Evolutionary conservation across 2,888 invertebrate species (phyloP).

Genomic region (Acrobeloides nanus): DNA sequence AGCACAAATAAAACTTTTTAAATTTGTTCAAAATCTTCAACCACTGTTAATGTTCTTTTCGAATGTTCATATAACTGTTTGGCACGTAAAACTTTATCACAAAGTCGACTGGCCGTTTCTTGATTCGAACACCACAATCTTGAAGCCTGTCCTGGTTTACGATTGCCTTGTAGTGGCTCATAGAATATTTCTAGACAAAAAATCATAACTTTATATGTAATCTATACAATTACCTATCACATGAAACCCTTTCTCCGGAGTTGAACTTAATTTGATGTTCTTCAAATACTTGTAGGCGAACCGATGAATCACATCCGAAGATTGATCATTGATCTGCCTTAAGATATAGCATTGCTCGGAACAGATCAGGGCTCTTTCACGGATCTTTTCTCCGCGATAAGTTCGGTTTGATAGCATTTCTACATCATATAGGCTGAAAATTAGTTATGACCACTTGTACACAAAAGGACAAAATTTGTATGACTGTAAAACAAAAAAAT

Average conservation of each 20-base stretch:
- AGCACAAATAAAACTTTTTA: slow-evolving; percentile 2
- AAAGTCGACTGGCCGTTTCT: slow-evolving; percentile 27
- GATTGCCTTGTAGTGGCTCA: slow-evolving; percentile 2
- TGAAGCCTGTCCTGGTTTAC: not conserved
- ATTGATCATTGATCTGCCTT: slow-evolving; percentile 31
- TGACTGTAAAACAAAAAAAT: too few relatives aligned
- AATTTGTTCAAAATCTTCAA: slow-evolving; percentile 17
- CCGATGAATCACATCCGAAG: slow-evolving; percentile 34
- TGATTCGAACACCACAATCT: slow-evolving; percentile 24
- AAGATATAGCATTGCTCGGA: slow-evolving; percentile 44
- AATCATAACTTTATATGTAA: not conserved
- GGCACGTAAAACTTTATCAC: slow-evolving; percentile 40
- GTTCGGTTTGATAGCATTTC: slow-evolving; percentile 27
- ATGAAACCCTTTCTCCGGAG: slow-evolving; percentile 8
- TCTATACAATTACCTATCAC: slow-evolving; percentile 14
- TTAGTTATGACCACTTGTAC: not conserved
- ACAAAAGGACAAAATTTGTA: not conserved
- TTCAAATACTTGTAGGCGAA: slow-evolving; percentile 35
- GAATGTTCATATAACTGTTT: slow-evolving; percentile 47
- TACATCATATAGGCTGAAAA: slow-evolving; percentile 35
- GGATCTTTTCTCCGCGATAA: slow-evolving; percentile 14
- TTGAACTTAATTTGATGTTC: slow-evolving; percentile 16
- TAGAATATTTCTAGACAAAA: slow-evolving; percentile 11
- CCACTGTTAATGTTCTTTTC: slow-evolving; percentile 37
- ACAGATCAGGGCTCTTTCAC: slow-evolving; percentile 44